Evolutionary conservation across 2,888 invertebrate genomes (phyloP), one percentile per base, ranked within the genome.

Genomic region (Microctonus brassicae): DNA sequence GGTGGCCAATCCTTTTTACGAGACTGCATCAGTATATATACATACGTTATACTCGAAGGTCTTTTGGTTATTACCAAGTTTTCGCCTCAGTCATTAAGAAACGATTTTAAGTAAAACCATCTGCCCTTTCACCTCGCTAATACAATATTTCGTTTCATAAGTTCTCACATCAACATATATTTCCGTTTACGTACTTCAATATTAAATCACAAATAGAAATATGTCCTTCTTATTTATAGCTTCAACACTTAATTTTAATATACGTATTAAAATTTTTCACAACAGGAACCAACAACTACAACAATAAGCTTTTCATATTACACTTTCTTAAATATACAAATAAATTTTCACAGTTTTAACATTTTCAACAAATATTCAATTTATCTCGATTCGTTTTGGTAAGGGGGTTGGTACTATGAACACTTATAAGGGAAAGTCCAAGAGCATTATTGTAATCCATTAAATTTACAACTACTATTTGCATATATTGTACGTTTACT

Each of bases 401-500:
- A 47, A 47, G 7, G 47, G 47, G 47, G 47, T 47, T 47, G 20
- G 47, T 47, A 47, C 17, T 17, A 47, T 47, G 17, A 47, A 47
- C 7, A 1, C 5, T 20, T 20, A 47, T n/a, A n/a, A 17, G 47
- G 47, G 17, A 47, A 47, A 47, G 47, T 47, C 47, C 47, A 7
- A n/a, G n/a, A 20, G 47, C 17, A 47, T 17, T 39, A 74, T 69
- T 73, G 71, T 77, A 78, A 82, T 83, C 77, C 79, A 79, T 83
- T 82, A 84, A 80, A 72, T 86, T 86, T 85, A 85, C 80, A 76
- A 81, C 82, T 70, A 72, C 77, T 77, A 76, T 80, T 85, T 81
- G 84, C 83, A 83, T 84, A 84, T 80, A 79, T 70, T 78, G 72
- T 61, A 26, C 47, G n/a, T 29, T 42, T 66, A 53, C 53, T 55